phyloP scores from a whole-genome alignment of 2,888 invertebrate species.

The Drosophila mercatorum region DNA sequence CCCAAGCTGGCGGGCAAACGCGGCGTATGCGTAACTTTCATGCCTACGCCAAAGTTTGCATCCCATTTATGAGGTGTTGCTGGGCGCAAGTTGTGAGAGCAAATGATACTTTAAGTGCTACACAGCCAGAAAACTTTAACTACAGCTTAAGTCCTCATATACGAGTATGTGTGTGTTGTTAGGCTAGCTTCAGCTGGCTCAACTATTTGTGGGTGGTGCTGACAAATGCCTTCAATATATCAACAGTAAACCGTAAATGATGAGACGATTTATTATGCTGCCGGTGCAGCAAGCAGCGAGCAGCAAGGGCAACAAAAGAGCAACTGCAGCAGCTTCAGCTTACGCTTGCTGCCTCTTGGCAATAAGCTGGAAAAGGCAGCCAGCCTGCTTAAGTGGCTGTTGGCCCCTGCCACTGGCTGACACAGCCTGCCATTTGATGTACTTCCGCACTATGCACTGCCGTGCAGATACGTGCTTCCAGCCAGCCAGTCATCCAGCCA shows the following conservation, averaged over 20 bases:
- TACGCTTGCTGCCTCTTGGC: slow-evolving; percentile 45
- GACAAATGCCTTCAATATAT: slow-evolving; percentile 76
- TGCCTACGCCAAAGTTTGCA: slow-evolving; percentile 59
- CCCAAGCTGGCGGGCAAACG: slow-evolving; percentile 4
- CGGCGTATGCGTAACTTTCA: slow-evolving; percentile 54
- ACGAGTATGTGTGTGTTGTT: not conserved
- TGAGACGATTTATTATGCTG: slow-evolving; percentile 72
- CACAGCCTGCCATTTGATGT: slow-evolving; percentile 41
- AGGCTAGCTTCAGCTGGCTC: slow-evolving; percentile 1
- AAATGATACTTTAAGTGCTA: slow-evolving; percentile 46
- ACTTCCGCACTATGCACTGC: slow-evolving; percentile 9
- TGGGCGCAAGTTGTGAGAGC: slow-evolving; percentile 22
- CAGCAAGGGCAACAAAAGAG: slow-evolving; percentile 4
- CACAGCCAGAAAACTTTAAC: slow-evolving; percentile 14
- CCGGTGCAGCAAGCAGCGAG: slow-evolving; percentile 15
- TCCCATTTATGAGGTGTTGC: slow-evolving; percentile 32
- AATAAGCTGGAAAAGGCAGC: slow-evolving; percentile 63
- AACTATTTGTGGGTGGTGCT: slow-evolving; percentile 47
- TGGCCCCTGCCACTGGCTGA: slow-evolving; percentile 38
- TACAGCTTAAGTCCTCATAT: slow-evolving; percentile 23
- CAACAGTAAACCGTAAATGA: slow-evolving; percentile 71
- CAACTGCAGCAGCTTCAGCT: slow-evolving; percentile 20
- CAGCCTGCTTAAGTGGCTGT: slow-evolving; percentile 64
- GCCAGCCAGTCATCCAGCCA: slow-evolving; percentile 15
- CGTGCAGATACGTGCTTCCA: slow-evolving; percentile 11